Conservation (phyloP, 1,140 invertebrate species). For the Apolygus lucorum region DNA sequence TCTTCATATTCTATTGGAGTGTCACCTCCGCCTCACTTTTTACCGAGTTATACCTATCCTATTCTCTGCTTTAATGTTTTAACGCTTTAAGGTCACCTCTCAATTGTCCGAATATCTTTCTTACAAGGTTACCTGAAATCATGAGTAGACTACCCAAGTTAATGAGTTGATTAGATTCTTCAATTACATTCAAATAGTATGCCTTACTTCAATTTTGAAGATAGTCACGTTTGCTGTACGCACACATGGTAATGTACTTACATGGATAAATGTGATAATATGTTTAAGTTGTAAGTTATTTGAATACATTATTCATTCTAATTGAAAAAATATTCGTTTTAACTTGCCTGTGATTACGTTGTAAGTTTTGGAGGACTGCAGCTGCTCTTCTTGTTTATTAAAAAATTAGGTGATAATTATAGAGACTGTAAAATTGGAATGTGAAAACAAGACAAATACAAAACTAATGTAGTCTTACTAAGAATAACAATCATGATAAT, state of each 20-base stretch:
- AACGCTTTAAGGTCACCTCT: no score
- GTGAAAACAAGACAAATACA: constrained; percentile 9
- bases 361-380: neutral
- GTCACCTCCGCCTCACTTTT: no score
- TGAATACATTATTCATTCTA: neutral
- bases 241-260: constrained; percentile 7
- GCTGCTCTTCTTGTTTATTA: neutral
- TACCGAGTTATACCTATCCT: no score
- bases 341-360: constrained; percentile 8
- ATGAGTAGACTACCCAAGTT: neutral
- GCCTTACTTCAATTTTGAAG: neutral
- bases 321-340: neutral
- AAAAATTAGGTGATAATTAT: constrained; percentile 1
- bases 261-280: constrained; percentile 8
- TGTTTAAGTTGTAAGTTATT: neutral
- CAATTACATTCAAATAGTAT: neutral
- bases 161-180: neutral
- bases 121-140: neutral
- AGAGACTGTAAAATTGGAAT: constrained; percentile 11
- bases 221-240: neutral
- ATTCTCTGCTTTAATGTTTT: no score
- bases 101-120: neutral
- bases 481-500: neutral
- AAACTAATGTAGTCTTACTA: neutral
- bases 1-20: no score